Conservation (phyloP, 2,888 invertebrate species). For the Dryomyza anilis region DNA sequence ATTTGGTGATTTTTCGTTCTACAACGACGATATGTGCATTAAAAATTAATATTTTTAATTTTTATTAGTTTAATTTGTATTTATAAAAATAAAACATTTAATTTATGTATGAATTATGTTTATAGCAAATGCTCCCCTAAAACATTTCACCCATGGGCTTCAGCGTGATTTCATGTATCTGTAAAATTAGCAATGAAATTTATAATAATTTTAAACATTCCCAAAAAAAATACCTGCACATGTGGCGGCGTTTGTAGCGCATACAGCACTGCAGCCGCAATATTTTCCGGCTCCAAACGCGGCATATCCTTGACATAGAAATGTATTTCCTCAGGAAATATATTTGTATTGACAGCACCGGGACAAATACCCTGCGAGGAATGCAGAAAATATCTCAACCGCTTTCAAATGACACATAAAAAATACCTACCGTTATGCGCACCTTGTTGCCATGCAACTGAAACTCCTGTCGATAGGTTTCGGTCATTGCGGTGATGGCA, state of each 20-base stretch:
- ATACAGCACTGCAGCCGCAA: constrained; percentile 57
- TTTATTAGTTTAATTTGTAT: too few relatives aligned
- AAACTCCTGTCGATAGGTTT: constrained; percentile 60
- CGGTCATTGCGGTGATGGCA: constrained; percentile 59
- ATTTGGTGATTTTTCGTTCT: too few relatives aligned
- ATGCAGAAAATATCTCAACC: too few relatives aligned
- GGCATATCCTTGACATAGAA: constrained; percentile 56
- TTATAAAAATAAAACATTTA: too few relatives aligned
- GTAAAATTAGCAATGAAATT: constrained; percentile 20
- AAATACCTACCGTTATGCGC: constrained; percentile 47
- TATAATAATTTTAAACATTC: background rate
- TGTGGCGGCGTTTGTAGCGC: constrained; percentile 53
- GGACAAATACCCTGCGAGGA: constrained; percentile 53
- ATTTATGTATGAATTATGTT: too few relatives aligned
- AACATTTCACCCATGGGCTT: constrained; percentile 58
- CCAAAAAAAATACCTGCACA: constrained; percentile 49
- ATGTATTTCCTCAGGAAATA: constrained; percentile 56
- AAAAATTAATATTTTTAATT: too few relatives aligned
- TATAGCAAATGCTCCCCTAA: constrained; percentile 33
- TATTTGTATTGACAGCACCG: constrained; percentile 57
- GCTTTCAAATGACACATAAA: too few relatives aligned
- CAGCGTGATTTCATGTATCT: constrained; percentile 56
- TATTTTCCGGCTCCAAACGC: constrained; percentile 51
- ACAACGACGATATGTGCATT: too few relatives aligned
- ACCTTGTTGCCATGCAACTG: constrained; percentile 53